Base-by-base conservation (phyloP, 2,797 vertebrate species). In the Pristis pectinata region DNA sequence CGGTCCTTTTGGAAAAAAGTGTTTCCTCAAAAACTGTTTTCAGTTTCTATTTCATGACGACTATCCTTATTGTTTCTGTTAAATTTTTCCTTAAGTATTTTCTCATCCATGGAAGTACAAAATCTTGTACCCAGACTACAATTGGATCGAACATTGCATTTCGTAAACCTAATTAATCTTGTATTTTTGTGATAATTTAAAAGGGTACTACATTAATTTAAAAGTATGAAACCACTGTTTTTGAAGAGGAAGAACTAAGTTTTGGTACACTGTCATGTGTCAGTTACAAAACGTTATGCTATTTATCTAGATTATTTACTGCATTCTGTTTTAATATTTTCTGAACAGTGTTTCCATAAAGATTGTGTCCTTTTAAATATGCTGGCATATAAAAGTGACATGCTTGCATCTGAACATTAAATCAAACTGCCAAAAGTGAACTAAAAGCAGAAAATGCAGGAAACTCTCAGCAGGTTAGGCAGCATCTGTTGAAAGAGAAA, bases 301-400 rank as follows among this genome's bases (percentile, higher is more conserved):
- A 91, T 91, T 91, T 91, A 91, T 91, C 91, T 19, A 67, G n/a
- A 67, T 67, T 64, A 64, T 89, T 91, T 91, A 91, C 87, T n/a
- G 24, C 17, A 11, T 91, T 64, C 56, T 87, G 53, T 67, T 91
- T 67, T 41, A 91, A 91, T 61, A 6, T 59, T 61, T 22, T 61
- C n/a, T 41, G 8, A 34, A 34, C 3, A 30, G 7, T 91, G 41
- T 91, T 91, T 91, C 24, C 8, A 64, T 64, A 91, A 91, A 91
- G 56, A n/a, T 34, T n/a, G 56, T 6, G 56, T 6, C 56, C 34
- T 89, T 61, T 64, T 89, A 19, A 41, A 67, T 67, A 64, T 91
- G 59, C 87, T 41, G 87, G 22, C 7, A 37, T 91, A 41, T 91
- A 64, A 67, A 91, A 37, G n/a, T 67, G n/a, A 19, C n/a, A 67